Conservation (phyloP, 2,113 vertebrate genomes). For the Otis tarda region DNA sequence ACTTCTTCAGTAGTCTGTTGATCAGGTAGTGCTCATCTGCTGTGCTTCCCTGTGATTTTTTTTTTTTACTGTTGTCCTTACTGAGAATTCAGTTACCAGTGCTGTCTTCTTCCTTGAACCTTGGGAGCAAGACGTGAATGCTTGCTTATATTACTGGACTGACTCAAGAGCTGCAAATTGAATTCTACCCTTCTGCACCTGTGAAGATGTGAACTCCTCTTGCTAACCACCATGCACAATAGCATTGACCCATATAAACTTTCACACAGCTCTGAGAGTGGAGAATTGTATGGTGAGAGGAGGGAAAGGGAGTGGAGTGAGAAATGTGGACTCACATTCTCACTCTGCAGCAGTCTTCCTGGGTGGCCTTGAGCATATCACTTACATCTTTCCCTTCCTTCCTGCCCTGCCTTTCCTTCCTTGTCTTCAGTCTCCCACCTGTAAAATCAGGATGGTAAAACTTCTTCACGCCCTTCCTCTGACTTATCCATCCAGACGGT, state of each 20-base stretch:
- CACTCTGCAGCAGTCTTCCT: background rate
- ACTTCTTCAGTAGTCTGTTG: background rate
- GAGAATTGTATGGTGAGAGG: background rate
- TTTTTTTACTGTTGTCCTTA: background rate
- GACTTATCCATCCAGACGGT: background rate
- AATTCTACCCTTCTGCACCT: background rate
- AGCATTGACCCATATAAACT: background rate
- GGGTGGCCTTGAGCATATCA: conserved; percentile 38
- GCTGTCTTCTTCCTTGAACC: background rate
- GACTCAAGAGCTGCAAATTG: background rate
- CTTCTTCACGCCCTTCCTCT: background rate
- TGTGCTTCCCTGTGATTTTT: background rate
- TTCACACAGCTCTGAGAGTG: background rate
- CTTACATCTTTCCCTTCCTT: background rate
- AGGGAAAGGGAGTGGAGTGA: background rate
- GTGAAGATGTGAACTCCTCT: background rate
- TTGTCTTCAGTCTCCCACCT: background rate
- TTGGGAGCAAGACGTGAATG: background rate
- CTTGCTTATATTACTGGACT: background rate
- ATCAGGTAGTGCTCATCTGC: background rate
- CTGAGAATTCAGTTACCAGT: background rate
- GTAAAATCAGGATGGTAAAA: background rate
- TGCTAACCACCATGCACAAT: background rate
- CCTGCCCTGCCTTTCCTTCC: conserved; percentile 24
- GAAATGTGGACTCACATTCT: background rate